Conservation (phyloP, 2,888 invertebrate species). For the Drosophila bunnanda region DNA sequence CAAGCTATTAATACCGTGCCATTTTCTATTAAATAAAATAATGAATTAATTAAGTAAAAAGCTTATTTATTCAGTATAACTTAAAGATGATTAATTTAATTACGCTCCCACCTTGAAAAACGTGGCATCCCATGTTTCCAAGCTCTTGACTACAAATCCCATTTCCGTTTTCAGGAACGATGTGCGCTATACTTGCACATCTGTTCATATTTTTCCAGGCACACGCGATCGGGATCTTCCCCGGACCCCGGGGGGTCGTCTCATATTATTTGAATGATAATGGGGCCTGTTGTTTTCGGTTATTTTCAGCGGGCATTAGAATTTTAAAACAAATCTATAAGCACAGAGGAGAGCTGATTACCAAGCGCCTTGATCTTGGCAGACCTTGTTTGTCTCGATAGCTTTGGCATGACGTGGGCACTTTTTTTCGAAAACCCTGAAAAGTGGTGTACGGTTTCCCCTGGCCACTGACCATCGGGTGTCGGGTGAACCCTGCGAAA, state of each 20-base stretch:
- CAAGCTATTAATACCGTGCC: too few species aligned
- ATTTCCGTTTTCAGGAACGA: conserved; percentile 10
- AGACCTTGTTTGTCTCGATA: conserved; percentile 69
- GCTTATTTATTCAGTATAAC: background rate
- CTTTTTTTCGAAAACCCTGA: conserved; percentile 24
- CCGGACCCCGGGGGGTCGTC: conserved; percentile 59
- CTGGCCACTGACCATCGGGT: conserved; percentile 9
- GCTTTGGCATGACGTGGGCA: conserved; percentile 55
- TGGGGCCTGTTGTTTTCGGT: conserved; percentile 63
- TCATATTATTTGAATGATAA: conserved; percentile 63
- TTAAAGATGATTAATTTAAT: background rate
- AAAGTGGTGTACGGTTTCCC: conserved; percentile 8
- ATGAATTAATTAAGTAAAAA: background rate
- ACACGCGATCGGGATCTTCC: conserved; percentile 42
- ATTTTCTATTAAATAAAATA: background rate
- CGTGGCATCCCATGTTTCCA: background rate
- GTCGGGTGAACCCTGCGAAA: conserved; percentile 14
- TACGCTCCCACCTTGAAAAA: background rate
- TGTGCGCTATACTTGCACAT: conserved; percentile 21
- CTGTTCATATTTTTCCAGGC: conserved; percentile 27
- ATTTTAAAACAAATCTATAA: conserved; percentile 31
- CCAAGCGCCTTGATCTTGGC: conserved; percentile 72
- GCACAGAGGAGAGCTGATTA: conserved; percentile 69
- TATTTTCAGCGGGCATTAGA: conserved; percentile 55
- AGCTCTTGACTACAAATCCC: background rate